Percentiles rank a stretch among this genome's conserved stretches.
phyloP scores from a whole-genome alignment of 2,888 invertebrate genomes.

The Dorcus parallelipipedus region DNA sequence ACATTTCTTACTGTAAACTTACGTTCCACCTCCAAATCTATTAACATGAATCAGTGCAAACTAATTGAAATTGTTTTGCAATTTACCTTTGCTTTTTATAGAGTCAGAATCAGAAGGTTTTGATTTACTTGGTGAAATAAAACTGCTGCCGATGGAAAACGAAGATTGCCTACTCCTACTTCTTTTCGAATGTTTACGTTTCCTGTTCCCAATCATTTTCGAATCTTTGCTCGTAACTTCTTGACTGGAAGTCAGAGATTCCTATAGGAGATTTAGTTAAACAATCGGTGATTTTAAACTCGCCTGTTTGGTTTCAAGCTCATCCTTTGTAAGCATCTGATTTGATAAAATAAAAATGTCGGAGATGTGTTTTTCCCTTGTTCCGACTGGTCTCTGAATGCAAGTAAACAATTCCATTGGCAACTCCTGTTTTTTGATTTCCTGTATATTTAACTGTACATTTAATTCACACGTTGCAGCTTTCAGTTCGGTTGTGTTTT shows the following conservation, averaged over 20 bases:
- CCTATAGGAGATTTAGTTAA: too few relatives aligned
- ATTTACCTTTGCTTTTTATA: not conserved
- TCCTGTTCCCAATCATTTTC: not conserved
- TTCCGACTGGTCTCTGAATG: conserved; percentile 7
- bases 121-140: not conserved
- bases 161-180: not conserved
- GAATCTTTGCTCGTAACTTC: not conserved
- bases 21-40: not conserved
- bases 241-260: too few relatives aligned
- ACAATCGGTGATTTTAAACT: too few relatives aligned
- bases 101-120: not conserved
- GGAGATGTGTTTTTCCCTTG: conserved; percentile 14
- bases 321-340: not conserved
- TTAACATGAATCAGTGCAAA: not conserved
- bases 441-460: too few relatives aligned
- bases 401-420: conserved; percentile 18
- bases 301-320: too few relatives aligned
- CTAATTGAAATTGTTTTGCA: not conserved
- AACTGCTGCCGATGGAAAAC: not conserved
- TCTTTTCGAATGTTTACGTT: not conserved
- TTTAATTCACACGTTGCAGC: not conserved
- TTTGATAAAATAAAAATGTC: conserved; percentile 14
- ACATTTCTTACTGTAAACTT: conserved; percentile 24
- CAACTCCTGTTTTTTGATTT: conserved; percentile 13
- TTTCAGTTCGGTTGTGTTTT: conserved; percentile 14